phyloP scores from a whole-genome alignment of 2,113 vertebrate species.

The Macaca mulatta region DNA sequence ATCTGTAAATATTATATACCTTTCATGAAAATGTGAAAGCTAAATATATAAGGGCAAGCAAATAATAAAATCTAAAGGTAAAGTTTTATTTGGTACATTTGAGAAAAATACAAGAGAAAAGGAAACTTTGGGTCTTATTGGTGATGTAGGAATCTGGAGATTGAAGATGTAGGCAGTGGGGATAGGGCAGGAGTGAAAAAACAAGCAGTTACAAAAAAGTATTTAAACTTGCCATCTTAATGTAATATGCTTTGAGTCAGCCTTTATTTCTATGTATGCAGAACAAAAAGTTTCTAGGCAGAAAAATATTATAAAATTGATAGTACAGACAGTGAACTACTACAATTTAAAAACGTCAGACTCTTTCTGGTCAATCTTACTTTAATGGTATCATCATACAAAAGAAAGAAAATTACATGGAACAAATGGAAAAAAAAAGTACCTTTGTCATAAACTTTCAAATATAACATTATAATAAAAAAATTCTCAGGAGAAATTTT shows the following conservation, averaged over 20 bases:
- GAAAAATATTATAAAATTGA: constrained; percentile 40
- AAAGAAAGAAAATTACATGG: constrained; percentile 66
- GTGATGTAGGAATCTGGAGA: no score
- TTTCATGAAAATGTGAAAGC: not conserved
- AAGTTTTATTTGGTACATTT: not conserved
- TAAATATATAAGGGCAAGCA: not conserved
- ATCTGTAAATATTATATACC: not conserved
- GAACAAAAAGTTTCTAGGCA: not conserved
- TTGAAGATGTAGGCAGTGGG: no score
- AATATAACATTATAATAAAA: constrained; percentile 25
- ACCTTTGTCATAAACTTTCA: constrained; percentile 46
- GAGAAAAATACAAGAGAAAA: not conserved
- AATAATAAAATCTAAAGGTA: not conserved
- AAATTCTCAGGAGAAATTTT: constrained; percentile 47
- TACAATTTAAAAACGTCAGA: constrained; percentile 45
- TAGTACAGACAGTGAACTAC: constrained; percentile 36
- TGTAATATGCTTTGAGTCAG: not conserved
- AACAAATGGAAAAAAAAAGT: constrained; percentile 40
- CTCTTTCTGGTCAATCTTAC: constrained; percentile 59
- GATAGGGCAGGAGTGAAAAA: not conserved
- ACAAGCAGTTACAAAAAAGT: not conserved
- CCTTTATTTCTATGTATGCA: not conserved
- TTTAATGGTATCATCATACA: constrained; percentile 41
- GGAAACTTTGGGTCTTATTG: not conserved
- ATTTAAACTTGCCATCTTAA: not conserved